Percentiles rank a stretch among this genome's conserved stretches.
phyloP scores from a whole-genome alignment of 2,888 invertebrate species.

The Lochmaea crataegi region DNA sequence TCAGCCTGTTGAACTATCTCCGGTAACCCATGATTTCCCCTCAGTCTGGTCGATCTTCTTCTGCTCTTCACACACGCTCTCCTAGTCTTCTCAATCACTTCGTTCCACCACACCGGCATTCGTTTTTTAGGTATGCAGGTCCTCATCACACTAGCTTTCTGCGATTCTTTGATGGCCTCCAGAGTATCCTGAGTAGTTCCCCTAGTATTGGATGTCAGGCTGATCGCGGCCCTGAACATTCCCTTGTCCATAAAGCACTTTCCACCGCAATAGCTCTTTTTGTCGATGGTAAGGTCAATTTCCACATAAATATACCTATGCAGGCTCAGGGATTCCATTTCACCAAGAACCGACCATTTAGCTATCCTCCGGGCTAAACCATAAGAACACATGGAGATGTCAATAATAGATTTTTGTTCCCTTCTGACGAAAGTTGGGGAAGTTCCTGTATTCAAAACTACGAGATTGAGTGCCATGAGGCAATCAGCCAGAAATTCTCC shows the following conservation, averaged over 20 bases:
- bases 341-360: constrained; percentile 1
- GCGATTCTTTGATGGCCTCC: background rate
- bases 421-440: too few relatives aligned
- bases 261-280: background rate
- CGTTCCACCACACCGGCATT: constrained; percentile 21
- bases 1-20: background rate
- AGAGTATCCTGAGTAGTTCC: background rate
- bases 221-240: background rate
- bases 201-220: background rate
- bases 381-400: background rate
- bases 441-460: constrained; percentile 7
- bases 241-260: background rate
- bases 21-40: too few relatives aligned
- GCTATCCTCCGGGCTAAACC: background rate
- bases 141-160: constrained; percentile 5
- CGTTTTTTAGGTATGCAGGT: background rate
- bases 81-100: background rate
- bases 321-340: background rate
- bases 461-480: constrained; percentile 5
- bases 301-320: background rate
- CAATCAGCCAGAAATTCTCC: constrained; percentile 13
- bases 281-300: background rate
- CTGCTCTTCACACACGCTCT: constrained; percentile 12
- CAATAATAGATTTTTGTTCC: too few relatives aligned
- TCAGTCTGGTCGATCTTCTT: background rate